Percentiles rank a stretch among this genome's conserved stretches.
These are phyloP conservation scores for Amphimedon queenslandica DNA, from an alignment of 37 sponge, comb jelly and placozoan species.

Conservation along the genomic window DNA sequence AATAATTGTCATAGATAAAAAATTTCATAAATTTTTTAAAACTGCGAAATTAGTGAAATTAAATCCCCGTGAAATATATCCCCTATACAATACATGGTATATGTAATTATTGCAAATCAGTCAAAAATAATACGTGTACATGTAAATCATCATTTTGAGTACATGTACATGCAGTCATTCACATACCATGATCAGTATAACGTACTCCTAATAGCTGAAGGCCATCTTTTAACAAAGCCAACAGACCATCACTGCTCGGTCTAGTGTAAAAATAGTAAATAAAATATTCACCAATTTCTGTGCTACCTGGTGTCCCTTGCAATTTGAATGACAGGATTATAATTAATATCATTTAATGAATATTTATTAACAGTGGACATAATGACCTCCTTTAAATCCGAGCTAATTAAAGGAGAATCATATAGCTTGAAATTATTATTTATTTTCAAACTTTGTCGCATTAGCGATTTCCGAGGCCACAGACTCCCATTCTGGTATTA, in stretches of 20 bases:
- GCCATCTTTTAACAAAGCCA: background rate
- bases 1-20: too few relatives aligned
- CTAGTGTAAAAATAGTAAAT: constrained; percentile 18
- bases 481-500: constrained; percentile 80
- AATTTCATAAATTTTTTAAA: too few relatives aligned
- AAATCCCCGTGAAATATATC: too few relatives aligned
- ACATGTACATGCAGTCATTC: background rate
- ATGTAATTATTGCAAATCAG: background rate
- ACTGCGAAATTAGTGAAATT: too few relatives aligned
- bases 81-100: too few relatives aligned
- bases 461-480: constrained; percentile 80
- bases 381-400: background rate
- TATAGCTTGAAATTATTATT: too few relatives aligned
- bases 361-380: background rate
- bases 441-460: too few relatives aligned
- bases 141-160: background rate
- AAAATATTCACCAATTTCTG: too few relatives aligned
- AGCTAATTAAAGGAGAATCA: background rate
- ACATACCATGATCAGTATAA: constrained; percentile 59
- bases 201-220: constrained; percentile 4
- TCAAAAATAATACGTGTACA: background rate
- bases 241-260: constrained; percentile 48
- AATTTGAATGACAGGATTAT: constrained; percentile 22
- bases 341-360: too few relatives aligned
- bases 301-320: constrained; percentile 82